Evolutionary conservation across 2,113 vertebrate species (phyloP).

Genomic region (Tiliqua scincoides): DNA sequence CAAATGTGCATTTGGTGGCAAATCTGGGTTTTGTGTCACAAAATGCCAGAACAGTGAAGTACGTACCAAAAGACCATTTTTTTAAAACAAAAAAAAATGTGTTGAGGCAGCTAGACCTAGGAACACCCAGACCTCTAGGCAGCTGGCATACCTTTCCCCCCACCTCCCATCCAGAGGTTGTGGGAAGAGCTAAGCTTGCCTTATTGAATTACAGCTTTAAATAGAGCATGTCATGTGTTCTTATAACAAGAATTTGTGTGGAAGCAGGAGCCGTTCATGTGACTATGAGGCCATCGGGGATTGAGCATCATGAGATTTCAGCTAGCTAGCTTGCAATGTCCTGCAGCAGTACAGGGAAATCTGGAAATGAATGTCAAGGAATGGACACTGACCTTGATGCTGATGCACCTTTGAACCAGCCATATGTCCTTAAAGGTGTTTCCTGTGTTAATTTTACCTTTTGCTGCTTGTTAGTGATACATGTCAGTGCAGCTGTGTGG

Average conservation of each 20-base stretch:
- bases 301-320: background rate
- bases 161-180: background rate
- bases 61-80: too few relatives aligned
- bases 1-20: background rate
- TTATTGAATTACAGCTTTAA: conserved; percentile 24
- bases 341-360: background rate
- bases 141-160: background rate
- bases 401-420: background rate
- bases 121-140: background rate
- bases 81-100: too few relatives aligned
- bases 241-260: background rate
- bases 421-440: background rate
- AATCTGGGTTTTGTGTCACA: background rate
- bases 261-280: background rate
- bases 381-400: background rate
- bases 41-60: background rate
- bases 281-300: background rate
- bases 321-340: background rate
- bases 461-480: too few relatives aligned
- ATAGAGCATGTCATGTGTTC: background rate
- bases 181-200: background rate
- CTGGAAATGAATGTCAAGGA: background rate
- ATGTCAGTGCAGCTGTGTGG: too few relatives aligned
- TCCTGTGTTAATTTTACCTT: background rate
- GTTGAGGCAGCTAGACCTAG: background rate